Evolutionary conservation across 2,888 invertebrate species (phyloP).

Genomic region (Lasioglossum lativentre): DNA sequence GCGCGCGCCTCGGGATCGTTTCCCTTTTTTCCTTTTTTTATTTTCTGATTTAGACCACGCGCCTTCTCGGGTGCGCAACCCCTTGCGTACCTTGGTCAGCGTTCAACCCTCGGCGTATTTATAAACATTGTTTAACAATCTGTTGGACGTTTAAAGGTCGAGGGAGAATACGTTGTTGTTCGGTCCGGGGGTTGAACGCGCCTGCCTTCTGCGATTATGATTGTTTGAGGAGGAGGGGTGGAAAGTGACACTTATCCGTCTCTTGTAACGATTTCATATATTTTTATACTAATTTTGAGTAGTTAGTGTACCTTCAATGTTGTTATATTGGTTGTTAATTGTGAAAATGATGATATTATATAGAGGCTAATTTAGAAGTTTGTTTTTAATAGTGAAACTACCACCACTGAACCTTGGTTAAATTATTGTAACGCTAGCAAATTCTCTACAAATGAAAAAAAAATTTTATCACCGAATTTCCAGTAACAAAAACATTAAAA

Average conservation of each 20-base stretch:
- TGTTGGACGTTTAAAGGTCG: conserved; percentile 9
- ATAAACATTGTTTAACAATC: conserved; percentile 18
- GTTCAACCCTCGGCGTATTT: conserved; percentile 3
- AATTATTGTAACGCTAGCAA: neutral
- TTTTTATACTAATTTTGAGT: neutral
- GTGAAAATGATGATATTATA: neutral
- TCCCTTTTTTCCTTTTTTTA: neutral
- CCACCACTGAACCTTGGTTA: neutral
- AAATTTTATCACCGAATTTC: neutral
- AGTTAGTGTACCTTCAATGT: neutral
- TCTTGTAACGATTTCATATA: neutral
- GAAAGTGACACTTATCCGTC: neutral
- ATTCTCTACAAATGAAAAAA: too few relatives aligned
- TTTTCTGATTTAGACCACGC: neutral
- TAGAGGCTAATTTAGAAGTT: neutral
- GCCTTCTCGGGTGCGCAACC: neutral
- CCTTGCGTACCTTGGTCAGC: neutral
- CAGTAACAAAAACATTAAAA: neutral
- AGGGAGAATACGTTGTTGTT: conserved; percentile 12
- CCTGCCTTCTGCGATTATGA: neutral
- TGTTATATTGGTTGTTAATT: neutral
- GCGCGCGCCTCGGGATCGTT: conserved; percentile 22
- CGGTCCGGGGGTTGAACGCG: neutral
- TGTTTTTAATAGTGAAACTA: neutral
- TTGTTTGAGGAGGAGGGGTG: neutral